Evolutionary conservation across 2,797 vertebrate species (phyloP), one percentile per base, ranked within the genome.

Genomic region (Denticeps clupeoides): DNA sequence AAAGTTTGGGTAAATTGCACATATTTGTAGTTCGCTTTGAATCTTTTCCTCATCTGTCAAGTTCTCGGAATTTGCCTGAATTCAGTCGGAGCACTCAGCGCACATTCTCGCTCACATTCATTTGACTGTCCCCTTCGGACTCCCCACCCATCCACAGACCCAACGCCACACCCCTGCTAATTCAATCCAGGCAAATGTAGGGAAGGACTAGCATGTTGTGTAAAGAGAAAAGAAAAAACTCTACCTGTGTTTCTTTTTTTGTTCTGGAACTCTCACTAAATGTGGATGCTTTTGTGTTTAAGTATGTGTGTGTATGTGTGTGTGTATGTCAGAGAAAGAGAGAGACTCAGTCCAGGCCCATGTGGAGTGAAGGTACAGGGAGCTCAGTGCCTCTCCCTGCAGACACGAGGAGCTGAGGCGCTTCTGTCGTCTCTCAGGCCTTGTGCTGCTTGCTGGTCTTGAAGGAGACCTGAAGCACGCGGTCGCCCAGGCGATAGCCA

Each of bases 401-500:
- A 71, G 72, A 75, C 72, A 49, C 52, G 68, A 80, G 73, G 58
- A 78, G 75, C 70, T 68, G 66, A 56, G 50, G 53, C 53, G 63
- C 28, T 40, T 24, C 41, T 4, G 29, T 62, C 63, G 66, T 59
- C 69, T 58, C 73, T 95, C 87, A 96, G 67, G 93, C 91, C 75
- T 97, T 97, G 84, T 97, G 93, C 76, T 94, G 91, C 82, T 97
- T 97, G 87, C 89, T 95, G 82, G 93, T 97, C 82, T 97, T 97
- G 85, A 97, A 97, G 63, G 93, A 97, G 67, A 97, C 93, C 84
- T 97, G 93, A 78, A 97, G 86, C 71, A 97, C 91, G 0, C 93
- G 89, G 72, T 97, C 91, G 0, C 91, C 93, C 66, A 97, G 83
- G 69, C 92, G 90, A 64, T 97, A 94, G 63, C 93, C 93, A 0